Evolutionary conservation across 2,113 vertebrate genomes (phyloP).

Genomic region (Hypomesus transpacificus): DNA sequence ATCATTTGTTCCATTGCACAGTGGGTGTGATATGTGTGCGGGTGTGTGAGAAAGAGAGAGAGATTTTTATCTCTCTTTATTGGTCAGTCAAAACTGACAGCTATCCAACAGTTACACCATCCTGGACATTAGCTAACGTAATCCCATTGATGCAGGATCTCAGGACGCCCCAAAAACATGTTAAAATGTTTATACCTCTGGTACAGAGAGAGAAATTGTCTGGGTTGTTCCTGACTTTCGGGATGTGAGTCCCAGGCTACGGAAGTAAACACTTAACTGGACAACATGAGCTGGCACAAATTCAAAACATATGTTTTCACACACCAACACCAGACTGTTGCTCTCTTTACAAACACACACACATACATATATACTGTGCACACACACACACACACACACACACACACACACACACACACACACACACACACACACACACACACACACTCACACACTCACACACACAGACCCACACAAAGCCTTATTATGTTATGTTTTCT

Average conservation of each 20-base stretch:
- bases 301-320: neutral
- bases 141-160: too few relatives aligned
- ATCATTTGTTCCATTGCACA: neutral
- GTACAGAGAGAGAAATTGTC: too few relatives aligned
- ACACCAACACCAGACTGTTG: neutral
- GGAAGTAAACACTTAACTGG: too few relatives aligned
- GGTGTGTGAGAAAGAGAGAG: too few relatives aligned
- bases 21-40: neutral
- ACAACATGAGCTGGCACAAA: neutral
- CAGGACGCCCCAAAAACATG: too few relatives aligned
- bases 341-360: slow-evolving; percentile 5
- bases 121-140: too few relatives aligned
- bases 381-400: neutral
- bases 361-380: neutral
- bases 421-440: slow-evolving; percentile 1
- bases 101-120: too few relatives aligned
- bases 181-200: too few relatives aligned
- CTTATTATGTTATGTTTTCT: neutral
- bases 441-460: neutral
- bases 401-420: neutral
- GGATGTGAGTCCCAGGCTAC: too few relatives aligned
- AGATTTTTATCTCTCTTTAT: too few relatives aligned
- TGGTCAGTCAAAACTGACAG: too few relatives aligned
- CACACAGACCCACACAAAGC: neutral
- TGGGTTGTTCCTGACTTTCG: too few relatives aligned